phyloP scores from a whole-genome alignment of 2,113 vertebrate species.

The Zosterops borbonicus region DNA sequence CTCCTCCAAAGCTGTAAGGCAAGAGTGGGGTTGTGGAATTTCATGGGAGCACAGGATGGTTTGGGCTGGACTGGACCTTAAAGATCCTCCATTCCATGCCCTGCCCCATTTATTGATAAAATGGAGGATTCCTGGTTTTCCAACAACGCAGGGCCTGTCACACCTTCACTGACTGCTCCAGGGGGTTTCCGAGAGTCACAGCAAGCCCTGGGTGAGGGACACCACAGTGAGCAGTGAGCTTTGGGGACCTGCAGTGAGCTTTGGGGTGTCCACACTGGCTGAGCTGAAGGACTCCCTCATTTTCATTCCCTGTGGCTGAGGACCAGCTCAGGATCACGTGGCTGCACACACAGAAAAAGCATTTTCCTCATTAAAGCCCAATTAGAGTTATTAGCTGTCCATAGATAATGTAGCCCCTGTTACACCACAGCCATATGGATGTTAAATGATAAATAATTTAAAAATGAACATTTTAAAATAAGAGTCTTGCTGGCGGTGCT shows the following conservation, averaged over 20 bases:
- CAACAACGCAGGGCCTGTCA: not conserved
- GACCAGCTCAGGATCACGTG: not conserved
- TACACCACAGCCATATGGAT: not conserved
- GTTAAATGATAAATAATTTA: not conserved
- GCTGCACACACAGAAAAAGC: not conserved
- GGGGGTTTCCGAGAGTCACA: fast-evolving
- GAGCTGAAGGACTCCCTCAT: not conserved
- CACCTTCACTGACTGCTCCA: fast-evolving
- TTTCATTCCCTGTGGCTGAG: not conserved
- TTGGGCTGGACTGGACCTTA: not conserved
- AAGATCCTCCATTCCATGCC: fast-evolving
- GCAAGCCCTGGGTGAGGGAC: not conserved
- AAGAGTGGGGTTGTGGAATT: not conserved
- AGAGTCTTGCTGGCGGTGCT: not conserved
- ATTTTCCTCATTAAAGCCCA: not conserved
- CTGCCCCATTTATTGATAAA: not conserved
- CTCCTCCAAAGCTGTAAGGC: not conserved
- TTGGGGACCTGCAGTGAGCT: not conserved
- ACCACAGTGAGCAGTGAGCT: not conserved
- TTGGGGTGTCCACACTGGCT: fast-evolving
- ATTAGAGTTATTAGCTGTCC: not conserved
- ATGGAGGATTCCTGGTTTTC: not conserved
- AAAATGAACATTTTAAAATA: not conserved
- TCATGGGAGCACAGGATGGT: not conserved
- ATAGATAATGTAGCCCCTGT: not conserved